Conservation (phyloP, 2,797 vertebrate genomes). For the Carapus acus region DNA sequence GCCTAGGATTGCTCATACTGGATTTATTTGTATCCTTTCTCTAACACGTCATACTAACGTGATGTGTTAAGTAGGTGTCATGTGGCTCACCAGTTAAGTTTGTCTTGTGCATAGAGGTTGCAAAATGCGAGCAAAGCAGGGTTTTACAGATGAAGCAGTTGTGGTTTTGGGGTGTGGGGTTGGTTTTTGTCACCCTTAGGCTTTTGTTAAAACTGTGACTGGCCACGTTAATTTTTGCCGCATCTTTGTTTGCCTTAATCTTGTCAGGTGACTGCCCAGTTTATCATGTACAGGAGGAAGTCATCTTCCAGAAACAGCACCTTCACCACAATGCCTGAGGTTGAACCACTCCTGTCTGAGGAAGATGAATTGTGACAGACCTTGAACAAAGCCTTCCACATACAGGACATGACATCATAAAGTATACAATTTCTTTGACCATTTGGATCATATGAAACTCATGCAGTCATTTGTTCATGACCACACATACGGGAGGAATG, state of each 20-base stretch:
- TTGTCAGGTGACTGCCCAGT: constrained; percentile 62
- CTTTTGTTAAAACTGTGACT: constrained; percentile 1
- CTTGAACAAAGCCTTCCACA: constrained; percentile 19
- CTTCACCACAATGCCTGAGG: constrained; percentile 50
- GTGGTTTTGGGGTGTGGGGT: neutral
- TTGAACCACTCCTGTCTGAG: constrained; percentile 61
- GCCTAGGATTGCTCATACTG: constrained; percentile 69
- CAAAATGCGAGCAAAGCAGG: too few species aligned
- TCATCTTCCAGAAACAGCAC: neutral
- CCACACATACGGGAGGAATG: neutral
- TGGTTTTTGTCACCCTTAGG: neutral
- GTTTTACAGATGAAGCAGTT: too few species aligned
- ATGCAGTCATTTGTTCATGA: neutral
- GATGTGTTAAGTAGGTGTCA: neutral
- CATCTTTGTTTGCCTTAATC: constrained; percentile 47
- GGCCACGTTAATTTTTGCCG: too few species aligned
- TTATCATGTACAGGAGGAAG: constrained; percentile 60
- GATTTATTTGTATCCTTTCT: constrained; percentile 72
- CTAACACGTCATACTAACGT: neutral
- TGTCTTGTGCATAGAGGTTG: neutral
- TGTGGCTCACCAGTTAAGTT: neutral
- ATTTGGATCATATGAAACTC: neutral
- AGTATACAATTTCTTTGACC: neutral
- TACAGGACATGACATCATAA: neutral
- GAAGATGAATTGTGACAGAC: constrained; percentile 48